Evolutionary conservation across 1,140 invertebrate genomes (phyloP).

Genomic region (Drosophila bocqueti): DNA sequence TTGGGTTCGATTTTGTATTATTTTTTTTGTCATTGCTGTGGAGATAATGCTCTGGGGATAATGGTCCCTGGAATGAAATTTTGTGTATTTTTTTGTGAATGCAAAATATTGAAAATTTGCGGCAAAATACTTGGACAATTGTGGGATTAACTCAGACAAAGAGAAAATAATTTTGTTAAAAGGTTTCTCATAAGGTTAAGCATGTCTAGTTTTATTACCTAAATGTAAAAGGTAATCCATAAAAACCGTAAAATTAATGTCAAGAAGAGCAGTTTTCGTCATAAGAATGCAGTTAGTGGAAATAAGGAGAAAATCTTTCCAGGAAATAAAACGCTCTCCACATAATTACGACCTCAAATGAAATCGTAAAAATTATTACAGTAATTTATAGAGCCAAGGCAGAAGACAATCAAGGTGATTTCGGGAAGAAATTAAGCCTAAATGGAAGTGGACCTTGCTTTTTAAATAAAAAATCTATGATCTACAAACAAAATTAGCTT

Average conservation of each 20-base stretch:
- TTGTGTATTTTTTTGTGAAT: slow-evolving; percentile 20
- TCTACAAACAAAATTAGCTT: slow-evolving; percentile 68
- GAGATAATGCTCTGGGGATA: slow-evolving; percentile 71
- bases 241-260: slow-evolving; percentile 23
- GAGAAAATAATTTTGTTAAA: not conserved
- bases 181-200: not conserved
- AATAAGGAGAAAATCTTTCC: slow-evolving; percentile 35
- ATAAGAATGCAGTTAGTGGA: slow-evolving; percentile 59
- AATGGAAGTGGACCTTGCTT: slow-evolving; percentile 22
- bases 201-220: not conserved
- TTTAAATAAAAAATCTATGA: slow-evolving; percentile 70
- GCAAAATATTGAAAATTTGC: slow-evolving; percentile 30
- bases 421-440: no score
- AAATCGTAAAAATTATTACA: slow-evolving; percentile 74
- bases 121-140: slow-evolving; percentile 64
- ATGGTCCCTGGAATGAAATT: slow-evolving; percentile 7
- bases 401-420: slow-evolving; percentile 31
- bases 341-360: slow-evolving; percentile 65
- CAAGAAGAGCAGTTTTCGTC: slow-evolving; percentile 39
- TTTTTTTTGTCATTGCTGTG: slow-evolving; percentile 63
- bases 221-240: slow-evolving; percentile 13
- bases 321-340: slow-evolving; percentile 55
- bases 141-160: slow-evolving; percentile 10
- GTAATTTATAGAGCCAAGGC: slow-evolving; percentile 37
- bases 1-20: slow-evolving; percentile 4